phyloP scores from a whole-genome alignment of 2,888 invertebrate genomes.

The Cactoblastis cactorum region DNA sequence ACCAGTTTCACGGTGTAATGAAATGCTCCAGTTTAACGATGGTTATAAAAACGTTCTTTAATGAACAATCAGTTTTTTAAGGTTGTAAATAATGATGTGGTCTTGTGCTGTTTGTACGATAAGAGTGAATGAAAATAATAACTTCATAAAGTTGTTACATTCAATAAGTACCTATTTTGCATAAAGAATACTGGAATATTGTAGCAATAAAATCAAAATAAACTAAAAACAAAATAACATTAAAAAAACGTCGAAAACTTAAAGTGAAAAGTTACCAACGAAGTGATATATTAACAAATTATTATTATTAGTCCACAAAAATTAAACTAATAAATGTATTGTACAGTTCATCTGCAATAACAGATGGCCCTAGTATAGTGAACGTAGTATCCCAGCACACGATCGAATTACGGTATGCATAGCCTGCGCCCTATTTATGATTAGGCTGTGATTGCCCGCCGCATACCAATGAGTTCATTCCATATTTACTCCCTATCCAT shows the following conservation, averaged over 20 bases:
- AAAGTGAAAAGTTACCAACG: too few relatives aligned
- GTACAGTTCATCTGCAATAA: neutral
- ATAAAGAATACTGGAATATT: too few relatives aligned
- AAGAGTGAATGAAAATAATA: neutral
- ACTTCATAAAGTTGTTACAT: too few relatives aligned
- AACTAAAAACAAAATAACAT: too few relatives aligned
- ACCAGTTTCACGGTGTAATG: conserved; percentile 61
- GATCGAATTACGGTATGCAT: conserved; percentile 18
- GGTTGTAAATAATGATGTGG: conserved; percentile 4
- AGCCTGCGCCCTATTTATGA: conserved; percentile 47
- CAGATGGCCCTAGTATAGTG: conserved; percentile 9
- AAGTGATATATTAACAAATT: too few relatives aligned
- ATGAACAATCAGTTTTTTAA: conserved; percentile 28
- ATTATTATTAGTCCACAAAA: too few relatives aligned
- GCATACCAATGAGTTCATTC: conserved; percentile 52
- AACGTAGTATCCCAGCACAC: conserved; percentile 10
- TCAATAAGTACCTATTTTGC: too few relatives aligned
- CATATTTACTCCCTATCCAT: conserved; percentile 43
- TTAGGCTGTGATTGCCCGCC: conserved; percentile 36
- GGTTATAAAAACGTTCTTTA: conserved; percentile 41
- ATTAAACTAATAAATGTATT: neutral
- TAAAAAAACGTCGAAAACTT: too few relatives aligned
- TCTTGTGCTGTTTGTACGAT: neutral
- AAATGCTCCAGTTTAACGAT: conserved; percentile 66
- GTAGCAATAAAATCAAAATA: too few relatives aligned